These are phyloP conservation scores for Mellilla xanthometata DNA, from an alignment of 2,888 invertebrate genomes.

Conservation along the genomic window DNA sequence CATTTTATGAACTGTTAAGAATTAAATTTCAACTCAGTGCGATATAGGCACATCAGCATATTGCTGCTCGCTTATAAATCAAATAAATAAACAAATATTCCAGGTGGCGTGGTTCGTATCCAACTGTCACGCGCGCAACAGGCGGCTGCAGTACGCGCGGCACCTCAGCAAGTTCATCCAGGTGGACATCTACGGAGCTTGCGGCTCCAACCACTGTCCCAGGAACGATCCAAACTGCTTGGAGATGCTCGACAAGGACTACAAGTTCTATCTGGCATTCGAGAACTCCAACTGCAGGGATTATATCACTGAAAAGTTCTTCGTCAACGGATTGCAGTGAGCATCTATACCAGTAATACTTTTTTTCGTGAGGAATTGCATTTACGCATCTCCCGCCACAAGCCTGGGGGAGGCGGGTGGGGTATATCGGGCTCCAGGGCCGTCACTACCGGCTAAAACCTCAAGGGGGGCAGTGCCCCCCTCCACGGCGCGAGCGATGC, in stretches of 20 bases:
- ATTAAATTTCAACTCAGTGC: too few relatives aligned
- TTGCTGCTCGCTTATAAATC: too few relatives aligned
- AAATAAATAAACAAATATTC: neutral
- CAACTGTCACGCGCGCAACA: constrained; percentile 96
- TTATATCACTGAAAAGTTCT: constrained; percentile 98
- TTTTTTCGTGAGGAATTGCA: too few relatives aligned
- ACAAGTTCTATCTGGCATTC: constrained; percentile 98
- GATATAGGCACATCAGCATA: too few relatives aligned
- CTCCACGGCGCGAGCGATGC: too few relatives aligned
- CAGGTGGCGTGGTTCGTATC: constrained; percentile 98
- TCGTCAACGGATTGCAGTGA: constrained; percentile 95
- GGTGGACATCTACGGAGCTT: constrained; percentile 96
- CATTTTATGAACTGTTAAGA: too few relatives aligned
- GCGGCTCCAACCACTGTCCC: constrained; percentile 93
- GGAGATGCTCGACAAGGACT: constrained; percentile 94
- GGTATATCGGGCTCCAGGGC: too few relatives aligned
- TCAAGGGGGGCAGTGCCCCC: too few relatives aligned
- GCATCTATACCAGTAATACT: too few relatives aligned
- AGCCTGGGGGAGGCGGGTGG: too few relatives aligned
- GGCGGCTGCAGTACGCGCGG: constrained; percentile 92
- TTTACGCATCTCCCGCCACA: too few relatives aligned
- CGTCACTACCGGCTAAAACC: too few relatives aligned
- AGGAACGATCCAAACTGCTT: constrained; percentile 93
- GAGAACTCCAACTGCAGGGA: constrained; percentile 98
- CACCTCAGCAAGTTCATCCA: constrained; percentile 93